Evolutionary conservation across 2,888 invertebrate genomes (phyloP), one percentile per base, ranked within the genome.

Genomic region (Gryllus longicercus): DNA sequence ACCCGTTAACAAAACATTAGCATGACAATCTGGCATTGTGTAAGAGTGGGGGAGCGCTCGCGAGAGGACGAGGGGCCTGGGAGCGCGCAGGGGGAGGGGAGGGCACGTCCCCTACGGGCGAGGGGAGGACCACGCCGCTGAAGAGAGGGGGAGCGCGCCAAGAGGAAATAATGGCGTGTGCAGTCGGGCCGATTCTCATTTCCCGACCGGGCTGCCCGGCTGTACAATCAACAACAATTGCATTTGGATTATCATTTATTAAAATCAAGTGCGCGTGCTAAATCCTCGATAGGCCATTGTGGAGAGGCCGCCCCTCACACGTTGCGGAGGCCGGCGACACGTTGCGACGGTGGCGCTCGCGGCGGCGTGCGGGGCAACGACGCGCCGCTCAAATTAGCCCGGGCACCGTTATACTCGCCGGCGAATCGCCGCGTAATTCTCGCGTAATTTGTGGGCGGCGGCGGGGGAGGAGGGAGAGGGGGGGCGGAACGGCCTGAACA

Each of bases 1-100:
- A 63, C 63, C 63, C 63, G 63, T 63, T 63, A 63, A 63, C 63
- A 63, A 63, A 63, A 63, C 63, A 63, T 63, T 63, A 63, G 63
- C 63, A 63, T 63, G 63, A 63, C 63, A 63, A 63, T 63, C 63
- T 63, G 63, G 63, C 63, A 63, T 63, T 63, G 63, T 63, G 63
- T 63, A 63, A 63, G 63, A 63, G 63, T 63, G 63, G n/a, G 14
- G 63, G 63, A 63, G n/a, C 38, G 38, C 38, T 38, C 38, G 63
- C n/a, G 63, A 63, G n/a, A n/a, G 63, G 63, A n/a, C 11, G n/a
- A 63, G 14, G 63, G 63, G 14, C 2, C 16, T 0, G 63, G 63
- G 63, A 5, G 63, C 5, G 12, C 63, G n/a, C 14, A 11, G 63
- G 10, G 38, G 38, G 38, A 5, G 38, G 38, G 38, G 38, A 5